Conservation (phyloP, 2,113 vertebrate genomes). For the Podiceps cristatus region DNA sequence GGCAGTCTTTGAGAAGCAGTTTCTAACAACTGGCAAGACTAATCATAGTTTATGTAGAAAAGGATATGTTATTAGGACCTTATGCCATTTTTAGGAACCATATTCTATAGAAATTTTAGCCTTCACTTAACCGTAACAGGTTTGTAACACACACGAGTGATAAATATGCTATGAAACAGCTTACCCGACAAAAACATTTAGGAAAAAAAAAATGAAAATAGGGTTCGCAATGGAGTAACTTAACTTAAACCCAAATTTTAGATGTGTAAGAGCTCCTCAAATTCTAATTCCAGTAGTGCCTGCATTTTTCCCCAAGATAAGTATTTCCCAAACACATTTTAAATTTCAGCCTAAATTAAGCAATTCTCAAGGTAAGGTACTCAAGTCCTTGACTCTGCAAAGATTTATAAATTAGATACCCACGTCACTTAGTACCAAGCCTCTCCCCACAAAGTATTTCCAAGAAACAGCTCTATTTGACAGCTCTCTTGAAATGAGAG, state of each 20-base stretch:
- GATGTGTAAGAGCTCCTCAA: not conserved
- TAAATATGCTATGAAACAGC: not conserved
- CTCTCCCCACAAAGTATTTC: not conserved
- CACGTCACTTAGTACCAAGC: not conserved
- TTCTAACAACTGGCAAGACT: not conserved
- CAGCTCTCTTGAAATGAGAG: not conserved
- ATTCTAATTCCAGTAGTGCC: not conserved
- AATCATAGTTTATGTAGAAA: not conserved
- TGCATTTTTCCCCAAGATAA: not conserved
- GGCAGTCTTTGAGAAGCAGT: not conserved
- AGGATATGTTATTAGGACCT: not conserved
- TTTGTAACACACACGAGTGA: not conserved
- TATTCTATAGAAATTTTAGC: not conserved
- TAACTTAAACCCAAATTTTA: not conserved
- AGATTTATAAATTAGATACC: not conserved
- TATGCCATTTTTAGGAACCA: not conserved
- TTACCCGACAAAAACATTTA: not conserved
- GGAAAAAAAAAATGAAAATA: not conserved
- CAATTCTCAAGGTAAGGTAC: not conserved
- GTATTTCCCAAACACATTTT: not conserved
- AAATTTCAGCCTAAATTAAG: not conserved
- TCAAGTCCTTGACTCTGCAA: not conserved
- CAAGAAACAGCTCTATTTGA: not conserved
- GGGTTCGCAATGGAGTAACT: not conserved
- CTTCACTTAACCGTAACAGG: not conserved